Conservation (phyloP, 1,140 invertebrate species). For the Lepidurus couesii region DNA sequence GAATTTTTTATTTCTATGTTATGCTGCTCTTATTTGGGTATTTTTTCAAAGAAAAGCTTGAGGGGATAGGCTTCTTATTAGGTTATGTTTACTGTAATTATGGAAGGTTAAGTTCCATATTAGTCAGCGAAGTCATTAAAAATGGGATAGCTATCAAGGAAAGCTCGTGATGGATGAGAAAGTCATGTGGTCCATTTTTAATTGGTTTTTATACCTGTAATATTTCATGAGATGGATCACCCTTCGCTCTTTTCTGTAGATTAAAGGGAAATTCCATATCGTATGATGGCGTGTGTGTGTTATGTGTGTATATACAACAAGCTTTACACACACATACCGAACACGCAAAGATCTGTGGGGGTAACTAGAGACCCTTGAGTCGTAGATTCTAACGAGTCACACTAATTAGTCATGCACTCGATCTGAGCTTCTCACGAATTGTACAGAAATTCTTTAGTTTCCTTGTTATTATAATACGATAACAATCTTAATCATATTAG, state of each 20-base stretch:
- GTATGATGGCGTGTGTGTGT: not conserved
- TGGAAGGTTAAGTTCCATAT: not conserved
- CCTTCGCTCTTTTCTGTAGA: not conserved
- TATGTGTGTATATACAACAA: not conserved
- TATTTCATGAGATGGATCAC: constrained; percentile 4
- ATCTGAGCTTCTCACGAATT: not conserved
- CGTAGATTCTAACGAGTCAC: not conserved
- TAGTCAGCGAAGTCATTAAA: not conserved
- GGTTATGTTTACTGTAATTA: not conserved
- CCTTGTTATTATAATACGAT: not conserved
- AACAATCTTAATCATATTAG: too few relatives aligned
- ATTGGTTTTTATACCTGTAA: constrained; percentile 22
- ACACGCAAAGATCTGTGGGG: not conserved
- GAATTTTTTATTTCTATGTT: not conserved
- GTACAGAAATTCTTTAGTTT: not conserved
- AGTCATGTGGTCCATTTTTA: constrained; percentile 15
- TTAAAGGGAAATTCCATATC: not conserved
- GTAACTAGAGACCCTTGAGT: not conserved
- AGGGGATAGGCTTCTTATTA: not conserved
- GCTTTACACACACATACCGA: not conserved
- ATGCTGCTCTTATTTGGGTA: not conserved
- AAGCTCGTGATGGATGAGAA: constrained; percentile 5
- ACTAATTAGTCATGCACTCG: constrained; percentile 14
- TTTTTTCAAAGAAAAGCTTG: not conserved
- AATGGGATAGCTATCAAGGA: not conserved